These are phyloP conservation scores for Fissipunctia ypsillon DNA, from an alignment of 2,888 invertebrate species.

Conservation along the genomic window DNA sequence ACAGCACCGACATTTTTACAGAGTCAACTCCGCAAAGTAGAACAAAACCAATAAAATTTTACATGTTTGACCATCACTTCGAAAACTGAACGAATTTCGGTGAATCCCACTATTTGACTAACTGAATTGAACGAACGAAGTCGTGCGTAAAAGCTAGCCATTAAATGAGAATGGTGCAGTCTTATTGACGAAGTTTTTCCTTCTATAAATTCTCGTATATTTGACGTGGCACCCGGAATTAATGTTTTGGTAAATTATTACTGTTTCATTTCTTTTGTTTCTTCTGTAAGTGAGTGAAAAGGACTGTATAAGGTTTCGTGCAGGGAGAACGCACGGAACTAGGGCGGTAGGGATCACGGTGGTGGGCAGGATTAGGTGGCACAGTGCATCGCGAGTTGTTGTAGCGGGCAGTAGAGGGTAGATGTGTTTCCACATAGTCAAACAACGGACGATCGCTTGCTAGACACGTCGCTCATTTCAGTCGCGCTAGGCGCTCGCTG, in stretches of 20 bases:
- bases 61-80: conserved; percentile 62
- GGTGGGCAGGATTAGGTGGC: neutral
- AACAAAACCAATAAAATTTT: conserved; percentile 59
- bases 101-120: conserved; percentile 55
- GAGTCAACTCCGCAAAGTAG: conserved; percentile 11
- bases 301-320: neutral
- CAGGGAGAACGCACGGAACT: neutral
- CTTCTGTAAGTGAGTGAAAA: conserved; percentile 29
- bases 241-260: conserved; percentile 53
- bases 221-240: conserved; percentile 52
- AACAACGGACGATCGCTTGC: neutral
- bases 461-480: neutral
- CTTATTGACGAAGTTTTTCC: conserved; percentile 60
- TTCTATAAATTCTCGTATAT: conserved; percentile 58
- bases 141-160: conserved; percentile 50
- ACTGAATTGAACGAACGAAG: conserved; percentile 45
- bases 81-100: conserved; percentile 32
- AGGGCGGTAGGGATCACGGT: neutral
- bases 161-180: conserved; percentile 55
- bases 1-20: neutral
- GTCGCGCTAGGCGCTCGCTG: neutral
- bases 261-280: conserved; percentile 36
- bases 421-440: neutral
- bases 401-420: neutral
- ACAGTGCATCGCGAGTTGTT: neutral